Conservation (phyloP, 2,888 invertebrate species). For the Cerceris ruficornis region DNA sequence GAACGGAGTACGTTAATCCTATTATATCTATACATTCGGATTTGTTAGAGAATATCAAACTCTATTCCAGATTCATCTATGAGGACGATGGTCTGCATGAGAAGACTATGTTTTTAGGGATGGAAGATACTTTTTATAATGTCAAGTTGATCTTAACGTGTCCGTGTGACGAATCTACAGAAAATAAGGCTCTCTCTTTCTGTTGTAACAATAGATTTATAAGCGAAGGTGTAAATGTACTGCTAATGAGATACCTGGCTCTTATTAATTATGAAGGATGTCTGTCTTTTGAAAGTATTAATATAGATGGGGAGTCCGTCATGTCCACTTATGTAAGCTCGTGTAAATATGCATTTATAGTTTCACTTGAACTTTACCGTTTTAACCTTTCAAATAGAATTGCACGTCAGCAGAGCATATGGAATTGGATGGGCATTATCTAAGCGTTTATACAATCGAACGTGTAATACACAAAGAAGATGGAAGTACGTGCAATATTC, state of each 20-base stretch:
- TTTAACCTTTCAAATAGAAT: constrained; percentile 49
- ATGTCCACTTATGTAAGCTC: constrained; percentile 85
- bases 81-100: constrained; percentile 82
- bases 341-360: not conserved
- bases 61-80: constrained; percentile 80
- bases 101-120: constrained; percentile 83
- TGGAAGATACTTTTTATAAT: constrained; percentile 84
- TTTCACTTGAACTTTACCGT: constrained; percentile 18
- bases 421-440: constrained; percentile 73
- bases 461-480: constrained; percentile 84
- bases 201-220: constrained; percentile 83
- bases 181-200: constrained; percentile 83
- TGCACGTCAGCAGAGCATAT: constrained; percentile 61
- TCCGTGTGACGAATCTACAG: constrained; percentile 81
- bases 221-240: constrained; percentile 85
- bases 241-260: constrained; percentile 85
- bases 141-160: constrained; percentile 83
- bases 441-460: constrained; percentile 85
- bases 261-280: constrained; percentile 83
- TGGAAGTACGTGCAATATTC: constrained; percentile 83
- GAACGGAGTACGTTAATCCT: constrained; percentile 82
- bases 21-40: not conserved
- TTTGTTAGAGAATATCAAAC: not conserved
- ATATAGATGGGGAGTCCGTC: constrained; percentile 85
- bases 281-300: constrained; percentile 84